A percentile compares a stretch with the other conserved stretches of the same genome.
Evolutionary conservation across 2,888 invertebrate species (phyloP).

Genomic region (Andrena bucephala): DNA sequence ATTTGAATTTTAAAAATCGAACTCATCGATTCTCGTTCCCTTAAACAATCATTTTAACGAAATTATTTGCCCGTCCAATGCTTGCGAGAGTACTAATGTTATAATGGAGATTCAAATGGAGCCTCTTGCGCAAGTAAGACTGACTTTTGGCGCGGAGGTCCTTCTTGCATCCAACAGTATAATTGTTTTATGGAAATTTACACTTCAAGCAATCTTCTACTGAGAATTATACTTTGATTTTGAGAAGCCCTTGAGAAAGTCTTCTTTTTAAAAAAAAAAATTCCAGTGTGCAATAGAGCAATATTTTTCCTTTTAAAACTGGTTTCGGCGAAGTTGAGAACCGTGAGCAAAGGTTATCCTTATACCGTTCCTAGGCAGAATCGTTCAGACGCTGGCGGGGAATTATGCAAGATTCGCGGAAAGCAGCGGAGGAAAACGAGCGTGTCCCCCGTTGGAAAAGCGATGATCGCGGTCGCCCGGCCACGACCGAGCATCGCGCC

Average conservation of each 20-base stretch:
- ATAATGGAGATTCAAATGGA: not conserved
- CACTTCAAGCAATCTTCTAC: too few relatives aligned
- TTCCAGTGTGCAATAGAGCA: too few relatives aligned
- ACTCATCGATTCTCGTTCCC: not conserved
- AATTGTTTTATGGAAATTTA: too few relatives aligned
- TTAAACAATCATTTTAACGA: not conserved
- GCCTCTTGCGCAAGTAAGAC: not conserved
- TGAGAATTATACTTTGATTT: too few relatives aligned
- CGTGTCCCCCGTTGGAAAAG: slow-evolving; percentile 4
- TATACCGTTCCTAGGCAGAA: not conserved
- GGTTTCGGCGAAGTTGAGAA: not conserved
- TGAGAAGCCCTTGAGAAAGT: too few relatives aligned
- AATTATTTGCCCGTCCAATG: not conserved
- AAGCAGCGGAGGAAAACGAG: slow-evolving; percentile 3
- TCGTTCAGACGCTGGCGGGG: not conserved
- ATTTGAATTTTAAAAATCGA: slow-evolving; percentile 38
- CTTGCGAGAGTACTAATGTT: too few relatives aligned
- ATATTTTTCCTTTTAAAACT: too few relatives aligned
- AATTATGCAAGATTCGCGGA: slow-evolving; percentile 20
- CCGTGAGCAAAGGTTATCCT: not conserved
- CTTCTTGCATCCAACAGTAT: too few relatives aligned
- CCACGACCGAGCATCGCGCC: slow-evolving; percentile 62
- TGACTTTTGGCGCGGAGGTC: too few relatives aligned
- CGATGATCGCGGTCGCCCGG: slow-evolving; percentile 13
- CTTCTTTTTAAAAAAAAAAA: too few relatives aligned